phyloP scores from a whole-genome alignment of 2,888 invertebrate species.

The Lamellibrachia satsuma region DNA sequence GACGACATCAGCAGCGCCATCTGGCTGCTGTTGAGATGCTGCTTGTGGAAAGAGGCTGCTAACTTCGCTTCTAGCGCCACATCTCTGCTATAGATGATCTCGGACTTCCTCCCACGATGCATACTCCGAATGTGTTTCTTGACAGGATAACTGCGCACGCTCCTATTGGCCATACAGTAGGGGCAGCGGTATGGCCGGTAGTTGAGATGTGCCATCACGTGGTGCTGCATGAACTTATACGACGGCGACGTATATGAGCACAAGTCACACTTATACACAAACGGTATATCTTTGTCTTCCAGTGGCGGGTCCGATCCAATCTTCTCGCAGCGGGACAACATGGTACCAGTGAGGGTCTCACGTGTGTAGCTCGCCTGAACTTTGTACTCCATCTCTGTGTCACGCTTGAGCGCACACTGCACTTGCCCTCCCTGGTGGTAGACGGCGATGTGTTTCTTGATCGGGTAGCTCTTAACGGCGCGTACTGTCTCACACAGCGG shows the following conservation, averaged over 20 bases:
- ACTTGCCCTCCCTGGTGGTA: not conserved
- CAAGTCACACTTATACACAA: not conserved
- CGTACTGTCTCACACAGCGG: conserved; percentile 31
- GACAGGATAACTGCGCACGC: conserved; percentile 7
- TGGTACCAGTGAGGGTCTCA: not conserved
- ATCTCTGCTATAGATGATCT: not conserved
- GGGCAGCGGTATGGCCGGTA: not conserved
- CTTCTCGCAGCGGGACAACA: not conserved
- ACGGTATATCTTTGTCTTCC: not conserved
- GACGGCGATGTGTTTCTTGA: conserved; percentile 20
- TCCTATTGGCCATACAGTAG: not conserved
- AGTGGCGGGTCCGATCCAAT: not conserved
- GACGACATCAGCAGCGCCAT: not conserved
- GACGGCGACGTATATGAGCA: not conserved
- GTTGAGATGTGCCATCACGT: conserved; percentile 24
- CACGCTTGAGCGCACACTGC: not conserved
- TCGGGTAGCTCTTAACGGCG: not conserved
- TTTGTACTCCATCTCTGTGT: conserved; percentile 18
- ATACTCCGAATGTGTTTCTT: conserved; percentile 14
- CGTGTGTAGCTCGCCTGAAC: conserved; percentile 3
- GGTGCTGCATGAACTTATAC: conserved; percentile 5
- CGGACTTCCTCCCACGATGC: not conserved
- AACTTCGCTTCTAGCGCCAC: not conserved
- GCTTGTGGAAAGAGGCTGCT: not conserved
- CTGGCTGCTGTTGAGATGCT: not conserved